These are phyloP conservation scores for Aurelia aurita DNA, from an alignment of 30 jellyfish, hydroid and myxozoan genomes.

Conservation along the genomic window DNA sequence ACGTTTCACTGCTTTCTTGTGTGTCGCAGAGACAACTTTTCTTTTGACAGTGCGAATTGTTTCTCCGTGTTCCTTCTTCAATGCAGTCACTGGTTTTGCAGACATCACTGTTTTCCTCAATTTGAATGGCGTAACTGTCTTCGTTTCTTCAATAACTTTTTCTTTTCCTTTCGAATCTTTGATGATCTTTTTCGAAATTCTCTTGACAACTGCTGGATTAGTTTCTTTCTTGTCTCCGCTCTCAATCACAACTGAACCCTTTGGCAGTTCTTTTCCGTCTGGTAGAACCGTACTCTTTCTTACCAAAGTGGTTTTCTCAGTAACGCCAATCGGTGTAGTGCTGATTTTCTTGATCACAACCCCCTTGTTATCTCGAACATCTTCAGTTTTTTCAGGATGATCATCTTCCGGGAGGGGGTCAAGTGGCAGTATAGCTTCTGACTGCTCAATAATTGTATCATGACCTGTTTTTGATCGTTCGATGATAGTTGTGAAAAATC, in stretches of 20 bases:
- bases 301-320: constrained; percentile 39
- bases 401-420: constrained; percentile 62
- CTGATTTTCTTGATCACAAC: constrained; percentile 23
- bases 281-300: constrained; percentile 59
- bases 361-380: constrained; percentile 39
- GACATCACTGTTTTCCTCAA: constrained; percentile 5
- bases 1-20: constrained; percentile 26
- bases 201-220: constrained; percentile 8
- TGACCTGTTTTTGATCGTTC: constrained; percentile 75
- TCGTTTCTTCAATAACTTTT: constrained; percentile 2
- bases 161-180: not conserved
- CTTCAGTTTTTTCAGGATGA: constrained; percentile 32
- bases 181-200: constrained; percentile 2
- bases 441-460: constrained; percentile 67
- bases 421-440: constrained; percentile 77
- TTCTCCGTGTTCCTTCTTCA: constrained; percentile 46
- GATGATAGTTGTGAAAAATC: constrained; percentile 52
- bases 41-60: constrained; percentile 53
- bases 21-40: constrained; percentile 6
- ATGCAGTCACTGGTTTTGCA: constrained; percentile 23
- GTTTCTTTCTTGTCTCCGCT: constrained; percentile 33
- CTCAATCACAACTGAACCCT: constrained; percentile 21
- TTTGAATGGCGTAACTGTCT: constrained; percentile 25
- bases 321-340: constrained; percentile 55
- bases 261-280: constrained; percentile 58